Evolutionary conservation across 2,113 vertebrate genomes (phyloP).

Genomic region (Anoura caudifer): DNA sequence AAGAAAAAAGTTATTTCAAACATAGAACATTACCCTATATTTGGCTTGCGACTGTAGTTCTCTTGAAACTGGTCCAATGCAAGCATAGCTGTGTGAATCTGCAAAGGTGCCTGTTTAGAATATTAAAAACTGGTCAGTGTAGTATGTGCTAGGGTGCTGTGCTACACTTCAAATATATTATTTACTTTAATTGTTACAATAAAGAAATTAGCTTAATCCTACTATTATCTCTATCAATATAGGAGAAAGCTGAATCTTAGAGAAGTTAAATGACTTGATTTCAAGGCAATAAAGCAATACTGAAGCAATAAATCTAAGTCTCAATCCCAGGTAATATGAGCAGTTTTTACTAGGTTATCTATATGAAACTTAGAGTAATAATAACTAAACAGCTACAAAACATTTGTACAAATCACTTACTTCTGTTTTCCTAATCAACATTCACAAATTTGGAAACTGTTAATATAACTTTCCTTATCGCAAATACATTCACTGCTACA

Average conservation of each 20-base stretch:
- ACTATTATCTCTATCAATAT: background rate
- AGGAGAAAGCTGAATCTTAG: background rate
- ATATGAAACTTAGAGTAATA: background rate
- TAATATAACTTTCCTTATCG: background rate
- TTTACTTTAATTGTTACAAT: background rate
- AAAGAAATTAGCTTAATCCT: background rate
- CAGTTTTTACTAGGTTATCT: background rate
- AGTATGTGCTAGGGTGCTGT: background rate
- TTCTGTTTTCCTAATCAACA: background rate
- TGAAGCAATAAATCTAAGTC: background rate
- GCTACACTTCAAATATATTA: background rate
- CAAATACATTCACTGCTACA: background rate
- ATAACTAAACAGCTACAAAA: background rate
- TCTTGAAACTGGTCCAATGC: slow-evolving; percentile 93
- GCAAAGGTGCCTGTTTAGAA: slow-evolving; percentile 87
- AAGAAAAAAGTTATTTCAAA: slow-evolving; percentile 15
- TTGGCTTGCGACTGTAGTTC: slow-evolving; percentile 87
- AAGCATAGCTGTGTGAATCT: slow-evolving; percentile 92
- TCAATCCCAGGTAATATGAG: background rate
- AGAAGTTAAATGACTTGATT: slow-evolving; percentile 8
- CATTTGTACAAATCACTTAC: background rate
- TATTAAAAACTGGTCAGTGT: slow-evolving; percentile 3
- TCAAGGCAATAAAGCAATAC: background rate
- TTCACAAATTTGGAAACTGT: background rate
- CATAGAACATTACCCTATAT: slow-evolving; percentile 85